A percentile compares a stretch with the other conserved stretches of the same genome.
Conservation (phyloP, 1,140 invertebrate genomes). For the Dendrolimus punctatus region DNA sequence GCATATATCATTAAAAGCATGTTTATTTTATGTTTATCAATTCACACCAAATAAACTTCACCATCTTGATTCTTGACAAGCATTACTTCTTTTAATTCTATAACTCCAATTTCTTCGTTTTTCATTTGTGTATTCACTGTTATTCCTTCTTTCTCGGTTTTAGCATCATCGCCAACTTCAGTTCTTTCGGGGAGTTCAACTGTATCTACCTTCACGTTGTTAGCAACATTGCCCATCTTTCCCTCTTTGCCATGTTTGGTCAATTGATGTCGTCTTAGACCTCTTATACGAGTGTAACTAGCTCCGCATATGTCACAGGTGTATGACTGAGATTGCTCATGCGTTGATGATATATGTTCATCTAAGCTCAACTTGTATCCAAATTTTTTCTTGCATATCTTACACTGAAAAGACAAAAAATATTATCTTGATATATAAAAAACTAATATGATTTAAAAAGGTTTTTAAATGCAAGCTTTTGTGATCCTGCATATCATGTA, state of each 20-base stretch:
- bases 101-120: constrained; percentile 7
- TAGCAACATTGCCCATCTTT: no score
- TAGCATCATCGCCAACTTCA: constrained; percentile 6
- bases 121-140: constrained; percentile 2
- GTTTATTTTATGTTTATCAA: background rate
- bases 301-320: constrained; percentile 40
- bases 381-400: constrained; percentile 53
- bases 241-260: constrained; percentile 29
- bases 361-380: constrained; percentile 54
- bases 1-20: no score
- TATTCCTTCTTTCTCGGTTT: constrained; percentile 2
- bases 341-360: constrained; percentile 43
- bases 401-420: constrained; percentile 36
- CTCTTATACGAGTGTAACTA: constrained; percentile 28
- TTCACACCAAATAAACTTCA: constrained; percentile 12
- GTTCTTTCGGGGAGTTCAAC: constrained; percentile 1
- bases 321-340: constrained; percentile 33
- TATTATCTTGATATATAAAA: background rate
- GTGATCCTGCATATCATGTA: background rate
- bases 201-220: background rate
- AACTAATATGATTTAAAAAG: background rate
- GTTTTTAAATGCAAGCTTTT: no score
- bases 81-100: constrained; percentile 7
- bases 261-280: constrained; percentile 27
- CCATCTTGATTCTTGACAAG: constrained; percentile 11